phyloP scores from a whole-genome alignment of 92 coral and sea anemone genomes.

The Galaxea fascicularis region DNA sequence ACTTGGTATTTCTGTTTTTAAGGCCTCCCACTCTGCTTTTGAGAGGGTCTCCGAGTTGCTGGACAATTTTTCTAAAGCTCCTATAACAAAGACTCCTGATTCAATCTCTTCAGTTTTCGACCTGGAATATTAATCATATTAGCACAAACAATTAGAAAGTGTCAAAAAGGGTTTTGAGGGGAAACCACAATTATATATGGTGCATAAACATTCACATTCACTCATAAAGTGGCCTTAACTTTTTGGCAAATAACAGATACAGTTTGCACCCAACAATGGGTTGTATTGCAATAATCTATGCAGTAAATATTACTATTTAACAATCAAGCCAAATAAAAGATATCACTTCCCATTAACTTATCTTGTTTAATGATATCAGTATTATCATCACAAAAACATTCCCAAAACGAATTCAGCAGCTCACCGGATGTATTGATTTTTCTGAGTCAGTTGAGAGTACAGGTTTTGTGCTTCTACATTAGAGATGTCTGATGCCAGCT shows the following conservation, averaged over 20 bases:
- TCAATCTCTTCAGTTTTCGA: constrained; percentile 54
- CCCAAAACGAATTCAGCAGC: constrained; percentile 1
- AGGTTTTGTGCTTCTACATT: constrained; percentile 36
- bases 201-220: not conserved
- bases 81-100: constrained; percentile 45
- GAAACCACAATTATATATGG: not conserved
- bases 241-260: not conserved
- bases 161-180: constrained; percentile 4
- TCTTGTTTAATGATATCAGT: constrained; percentile 26
- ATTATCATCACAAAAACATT: constrained; percentile 23
- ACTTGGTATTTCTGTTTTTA: constrained; percentile 38
- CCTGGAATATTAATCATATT: constrained; percentile 39
- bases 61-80: constrained; percentile 32
- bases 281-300: not conserved
- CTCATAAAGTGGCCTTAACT: not conserved
- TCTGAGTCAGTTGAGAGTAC: constrained; percentile 25
- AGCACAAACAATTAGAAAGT: not conserved
- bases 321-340: not conserved
- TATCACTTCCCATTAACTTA: not conserved
- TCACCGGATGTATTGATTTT: constrained; percentile 39
- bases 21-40: constrained; percentile 34
- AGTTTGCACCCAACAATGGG: not conserved
- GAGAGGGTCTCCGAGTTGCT: constrained; percentile 29
- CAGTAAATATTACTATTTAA: not conserved
- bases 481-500: constrained; percentile 38